phyloP scores from a whole-genome alignment of 1,140 invertebrate species.

The Brachionus calyciflorus region DNA sequence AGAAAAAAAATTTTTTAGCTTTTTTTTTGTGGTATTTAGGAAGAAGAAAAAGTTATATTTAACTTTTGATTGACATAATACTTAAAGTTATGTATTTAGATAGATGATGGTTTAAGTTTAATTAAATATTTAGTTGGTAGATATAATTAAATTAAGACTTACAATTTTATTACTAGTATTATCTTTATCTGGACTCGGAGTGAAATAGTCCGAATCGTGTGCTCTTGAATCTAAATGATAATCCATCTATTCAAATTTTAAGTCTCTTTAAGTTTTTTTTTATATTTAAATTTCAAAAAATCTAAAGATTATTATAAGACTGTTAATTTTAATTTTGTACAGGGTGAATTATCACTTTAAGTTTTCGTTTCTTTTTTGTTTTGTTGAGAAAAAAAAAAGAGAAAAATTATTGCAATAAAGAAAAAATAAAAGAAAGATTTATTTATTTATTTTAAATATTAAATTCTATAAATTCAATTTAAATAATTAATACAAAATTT shows the following conservation, averaged over 20 bases:
- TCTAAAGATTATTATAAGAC: constrained; percentile 40
- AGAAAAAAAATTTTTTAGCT: background rate
- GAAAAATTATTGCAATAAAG: constrained; percentile 26
- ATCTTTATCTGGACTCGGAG: constrained; percentile 45
- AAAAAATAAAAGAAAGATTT: constrained; percentile 31
- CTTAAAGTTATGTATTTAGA: too few relatives aligned
- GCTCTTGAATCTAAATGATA: constrained; percentile 35
- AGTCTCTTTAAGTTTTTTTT: background rate
- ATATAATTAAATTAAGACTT: constrained; percentile 7
- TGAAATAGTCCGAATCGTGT: constrained; percentile 37
- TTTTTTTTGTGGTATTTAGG: too few relatives aligned
- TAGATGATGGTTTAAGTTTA: too few relatives aligned
- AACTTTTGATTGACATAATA: background rate
- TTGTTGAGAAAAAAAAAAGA: background rate
- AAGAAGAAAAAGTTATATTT: too few relatives aligned
- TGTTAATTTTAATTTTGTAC: background rate
- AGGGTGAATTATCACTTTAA: constrained; percentile 33
- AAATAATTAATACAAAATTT: constrained; percentile 43
- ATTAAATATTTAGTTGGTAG: too few relatives aligned
- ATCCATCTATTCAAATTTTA: constrained; percentile 2
- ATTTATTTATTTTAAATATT: constrained; percentile 44
- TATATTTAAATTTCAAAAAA: constrained; percentile 13
- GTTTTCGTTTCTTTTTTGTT: background rate
- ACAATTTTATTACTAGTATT: constrained; percentile 45
- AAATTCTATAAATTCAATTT: constrained; percentile 42